phyloP scores from a whole-genome alignment of 2,888 invertebrate genomes.

The Agriopis leucophaearia region DNA sequence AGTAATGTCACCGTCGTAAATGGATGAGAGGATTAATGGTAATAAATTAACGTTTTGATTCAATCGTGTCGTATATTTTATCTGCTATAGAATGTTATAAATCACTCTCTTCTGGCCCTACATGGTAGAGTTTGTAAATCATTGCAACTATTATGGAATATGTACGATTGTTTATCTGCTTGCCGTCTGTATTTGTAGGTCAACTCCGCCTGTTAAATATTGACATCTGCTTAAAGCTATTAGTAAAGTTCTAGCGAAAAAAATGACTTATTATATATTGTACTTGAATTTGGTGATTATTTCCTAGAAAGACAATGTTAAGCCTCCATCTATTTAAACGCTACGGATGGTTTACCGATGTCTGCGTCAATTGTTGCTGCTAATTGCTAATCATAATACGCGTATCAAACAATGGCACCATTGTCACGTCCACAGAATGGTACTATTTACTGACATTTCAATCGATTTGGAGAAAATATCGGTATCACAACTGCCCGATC shows the following conservation, averaged over 20 bases:
- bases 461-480: conserved; percentile 65
- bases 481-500: conserved; percentile 26
- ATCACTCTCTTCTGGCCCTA: conserved; percentile 64
- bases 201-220: conserved; percentile 25
- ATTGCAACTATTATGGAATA: conserved; percentile 49
- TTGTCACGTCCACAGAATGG: conserved; percentile 71
- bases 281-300: conserved; percentile 2
- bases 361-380: conserved; percentile 40
- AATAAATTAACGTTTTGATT: conserved; percentile 46
- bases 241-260: conserved; percentile 17
- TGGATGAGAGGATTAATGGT: conserved; percentile 45
- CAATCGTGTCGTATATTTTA: conserved; percentile 50
- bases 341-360: conserved; percentile 6
- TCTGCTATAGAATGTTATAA: conserved; percentile 61
- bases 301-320: conserved; percentile 16
- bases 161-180: conserved; percentile 26
- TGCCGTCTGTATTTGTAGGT: conserved; percentile 25
- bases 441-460: conserved; percentile 58
- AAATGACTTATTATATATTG: conserved; percentile 10
- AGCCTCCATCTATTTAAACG: conserved; percentile 1
- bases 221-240: conserved; percentile 17
- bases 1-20: conserved; percentile 44
- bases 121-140: conserved; percentile 63
- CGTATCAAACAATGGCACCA: conserved; percentile 66
- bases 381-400: conserved; percentile 39